phyloP scores from a whole-genome alignment of 2,113 vertebrate genomes.

The Chloebia gouldiae region DNA sequence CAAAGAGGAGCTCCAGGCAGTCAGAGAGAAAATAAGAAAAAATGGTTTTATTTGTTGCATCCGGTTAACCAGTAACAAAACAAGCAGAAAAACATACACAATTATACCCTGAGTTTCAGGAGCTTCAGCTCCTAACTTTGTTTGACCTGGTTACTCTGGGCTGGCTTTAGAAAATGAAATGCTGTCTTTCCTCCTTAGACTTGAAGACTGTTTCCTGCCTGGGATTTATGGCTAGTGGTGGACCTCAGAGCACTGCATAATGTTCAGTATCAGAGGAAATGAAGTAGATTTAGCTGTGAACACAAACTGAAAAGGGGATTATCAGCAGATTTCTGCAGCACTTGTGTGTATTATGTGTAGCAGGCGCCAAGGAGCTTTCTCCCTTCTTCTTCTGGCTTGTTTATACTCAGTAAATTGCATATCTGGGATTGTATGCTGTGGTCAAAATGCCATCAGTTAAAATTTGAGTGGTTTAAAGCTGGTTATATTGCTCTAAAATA shows the following conservation, averaged over 20 bases:
- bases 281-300: not conserved
- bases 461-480: not conserved
- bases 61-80: slow-evolving; percentile 52
- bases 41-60: slow-evolving; percentile 51
- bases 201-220: slow-evolving; percentile 58
- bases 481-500: not conserved
- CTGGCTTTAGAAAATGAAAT: slow-evolving; percentile 62
- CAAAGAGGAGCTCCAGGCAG: slow-evolving; percentile 42
- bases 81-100: slow-evolving; percentile 47
- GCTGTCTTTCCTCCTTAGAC: slow-evolving; percentile 38
- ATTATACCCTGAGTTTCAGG: slow-evolving; percentile 56
- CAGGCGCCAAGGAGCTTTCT: not conserved
- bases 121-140: slow-evolving; percentile 43
- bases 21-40: slow-evolving; percentile 48
- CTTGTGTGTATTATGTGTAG: not conserved
- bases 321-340: not conserved
- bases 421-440: not conserved
- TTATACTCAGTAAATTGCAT: not conserved
- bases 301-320: slow-evolving; percentile 11
- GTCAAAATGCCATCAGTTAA: slow-evolving; percentile 26
- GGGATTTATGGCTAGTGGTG: slow-evolving; percentile 52
- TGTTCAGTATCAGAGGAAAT: slow-evolving; percentile 23
- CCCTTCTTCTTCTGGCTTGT: not conserved
- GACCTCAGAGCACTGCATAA: slow-evolving; percentile 40
- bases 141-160: slow-evolving; percentile 51